Evolutionary conservation across 2,888 invertebrate species (phyloP).

Genomic region (Villa cingulata): DNA sequence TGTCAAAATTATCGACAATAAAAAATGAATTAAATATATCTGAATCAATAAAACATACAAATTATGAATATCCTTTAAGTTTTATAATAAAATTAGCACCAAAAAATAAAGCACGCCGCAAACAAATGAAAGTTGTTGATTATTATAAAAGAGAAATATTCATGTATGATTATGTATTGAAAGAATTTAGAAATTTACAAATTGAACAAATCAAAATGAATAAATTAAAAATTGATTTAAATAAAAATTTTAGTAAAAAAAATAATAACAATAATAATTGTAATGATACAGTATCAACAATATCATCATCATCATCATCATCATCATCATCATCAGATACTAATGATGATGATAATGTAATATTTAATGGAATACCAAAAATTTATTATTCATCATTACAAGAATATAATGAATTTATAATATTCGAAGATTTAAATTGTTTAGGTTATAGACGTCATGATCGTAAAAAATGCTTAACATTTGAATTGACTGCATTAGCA

Average conservation of each 20-base stretch:
- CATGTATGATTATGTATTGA: conserved; percentile 23
- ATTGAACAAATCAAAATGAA: too few relatives aligned
- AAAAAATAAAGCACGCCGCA: conserved; percentile 22
- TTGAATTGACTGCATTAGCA: conserved; percentile 30
- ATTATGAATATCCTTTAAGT: too few relatives aligned
- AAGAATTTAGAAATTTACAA: neutral
- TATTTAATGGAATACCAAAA: conserved; percentile 22
- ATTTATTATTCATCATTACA: conserved; percentile 20
- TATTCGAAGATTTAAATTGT: conserved; percentile 37
- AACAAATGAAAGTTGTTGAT: conserved; percentile 26
- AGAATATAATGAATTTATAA: conserved; percentile 35
- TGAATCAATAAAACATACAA: too few relatives aligned
- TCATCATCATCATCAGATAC: conserved; percentile 18
- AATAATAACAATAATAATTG: too few relatives aligned
- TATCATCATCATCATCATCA: neutral
- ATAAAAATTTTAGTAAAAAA: too few relatives aligned
- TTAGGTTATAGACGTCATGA: conserved; percentile 35
- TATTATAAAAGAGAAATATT: conserved; percentile 25
- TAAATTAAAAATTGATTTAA: too few relatives aligned
- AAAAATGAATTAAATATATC: too few relatives aligned
- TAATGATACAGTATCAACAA: too few relatives aligned
- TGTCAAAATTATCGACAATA: too few relatives aligned
- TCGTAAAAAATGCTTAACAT: conserved; percentile 30
- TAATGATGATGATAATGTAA: conserved; percentile 23
- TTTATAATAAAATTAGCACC: conserved; percentile 29